A percentile compares a stretch with the other conserved stretches of the same genome.
phyloP scores from a whole-genome alignment of 2,113 vertebrate species.

The Lichenostomus cassidix region DNA sequence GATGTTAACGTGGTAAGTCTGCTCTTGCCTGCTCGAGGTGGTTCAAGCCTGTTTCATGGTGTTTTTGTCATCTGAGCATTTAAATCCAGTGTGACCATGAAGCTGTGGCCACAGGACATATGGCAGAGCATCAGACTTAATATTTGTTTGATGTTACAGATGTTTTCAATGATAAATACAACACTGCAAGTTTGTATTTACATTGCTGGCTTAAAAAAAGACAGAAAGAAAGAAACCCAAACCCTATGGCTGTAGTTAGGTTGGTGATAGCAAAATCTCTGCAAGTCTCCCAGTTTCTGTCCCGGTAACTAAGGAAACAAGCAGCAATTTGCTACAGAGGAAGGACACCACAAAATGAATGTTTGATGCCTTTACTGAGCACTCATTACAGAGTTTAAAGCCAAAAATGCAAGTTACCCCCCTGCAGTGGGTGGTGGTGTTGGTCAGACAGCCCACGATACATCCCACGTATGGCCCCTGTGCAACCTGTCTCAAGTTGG shows the following conservation, averaged over 20 bases:
- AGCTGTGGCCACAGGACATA: background rate
- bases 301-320: background rate
- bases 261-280: background rate
- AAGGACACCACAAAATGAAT: background rate
- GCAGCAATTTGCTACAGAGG: background rate
- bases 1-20: constrained; percentile 95
- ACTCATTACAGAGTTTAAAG: background rate
- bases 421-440: background rate
- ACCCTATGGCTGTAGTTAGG: background rate
- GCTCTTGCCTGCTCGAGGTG: background rate
- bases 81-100: background rate
- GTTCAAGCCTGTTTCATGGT: background rate
- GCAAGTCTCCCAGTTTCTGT: background rate
- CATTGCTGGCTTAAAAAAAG: background rate
- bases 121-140: background rate
- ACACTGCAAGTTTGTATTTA: background rate
- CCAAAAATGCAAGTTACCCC: background rate
- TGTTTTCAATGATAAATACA: background rate
- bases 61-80: background rate
- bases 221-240: background rate
- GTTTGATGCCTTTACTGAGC: background rate
- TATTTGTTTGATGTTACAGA: background rate
- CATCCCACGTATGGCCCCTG: fast-evolving
- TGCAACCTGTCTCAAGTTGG: background rate
- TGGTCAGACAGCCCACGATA: fast-evolving